Base-by-base conservation (phyloP, 1,140 invertebrate species). In the Hormaphis cornu region DNA sequence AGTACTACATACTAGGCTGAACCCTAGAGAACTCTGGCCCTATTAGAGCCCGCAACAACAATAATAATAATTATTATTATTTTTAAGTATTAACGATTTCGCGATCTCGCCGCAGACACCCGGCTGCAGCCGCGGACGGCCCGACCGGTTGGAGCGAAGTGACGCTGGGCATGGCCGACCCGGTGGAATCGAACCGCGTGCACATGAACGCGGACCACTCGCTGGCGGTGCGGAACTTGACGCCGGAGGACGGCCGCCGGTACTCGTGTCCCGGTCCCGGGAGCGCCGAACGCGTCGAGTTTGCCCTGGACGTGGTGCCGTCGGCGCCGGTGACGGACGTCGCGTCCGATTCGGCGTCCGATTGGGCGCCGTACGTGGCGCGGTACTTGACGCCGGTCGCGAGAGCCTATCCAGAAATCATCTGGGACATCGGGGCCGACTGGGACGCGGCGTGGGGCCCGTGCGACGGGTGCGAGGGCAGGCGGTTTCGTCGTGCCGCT, bases 401-500 rank as follows among this genome's bases (percentile, higher is more conserved):
- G 1, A 37, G 40, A 7, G 9, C 1, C 1, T 58, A 30, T n/a
- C 54, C 33, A 1, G 14, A n/a, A 16, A 2, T 16, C 24, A 35
- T 58, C 8, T 7, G 14, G 37, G 12, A 69, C 33, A 50, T 52
- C 6, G 24, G 26, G 3, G 12, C 18, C 18, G 28, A 61, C 50
- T 50, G 66, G 70, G 70, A 53, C 30, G 8, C 63, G n/a, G 8
- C 61, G 3, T 71, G 70, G 70, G n/a, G 46, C 8, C 50, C 61
- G 9, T 71, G 70, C 18, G 61, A 71, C 20, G 70, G 70, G 3
- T 71, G 70, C 33, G 30, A 35, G 12, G 50, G 70, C 12, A 37
- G 44, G 10, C 54, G 70, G 10, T 42, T 44, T 16, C 50, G 61
- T 22, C 54, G 37, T 5, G 70, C 59, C 6, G 63, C 33, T 4